Base-by-base conservation (phyloP, 2,113 vertebrate species). In the Hucho hucho region DNA sequence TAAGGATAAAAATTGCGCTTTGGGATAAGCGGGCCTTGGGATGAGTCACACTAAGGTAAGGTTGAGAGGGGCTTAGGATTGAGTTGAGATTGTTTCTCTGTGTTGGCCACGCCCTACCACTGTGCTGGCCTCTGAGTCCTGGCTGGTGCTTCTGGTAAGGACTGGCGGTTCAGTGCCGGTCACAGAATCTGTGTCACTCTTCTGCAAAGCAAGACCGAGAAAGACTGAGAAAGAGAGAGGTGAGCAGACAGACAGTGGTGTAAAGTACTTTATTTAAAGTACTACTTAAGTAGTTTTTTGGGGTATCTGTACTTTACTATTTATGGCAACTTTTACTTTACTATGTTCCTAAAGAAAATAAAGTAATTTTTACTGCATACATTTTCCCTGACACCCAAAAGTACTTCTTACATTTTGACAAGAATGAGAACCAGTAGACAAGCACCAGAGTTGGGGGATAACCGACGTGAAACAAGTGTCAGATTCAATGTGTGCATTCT, bases 51-150 rank as follows among this genome's bases (percentile, higher is more conserved):
- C 37, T 37, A 7, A 37, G 37, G 37, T 26, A 22, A 73, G 47
- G 71, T 37, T 43, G 37, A 43, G 37, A 53, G 1, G 49, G 49
- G 16, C 2, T 16, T 3, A 32, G 20, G 16, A 18, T 67, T 25
- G 20, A 9, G 18, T 11, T 14, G n/a, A 69, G 37, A 20, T 43
- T 43, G 20, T 46, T 18, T 63, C 70, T 87, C 89, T 75, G 90
- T 84, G 90, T 89, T 92, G 91, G 91, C 77, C 85, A 86, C 93
- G 93, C 93, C 97, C 94, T 98, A 99, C 98, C 98, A 98, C 98
- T 91, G 98, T 99, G 96, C 97, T 99, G 87, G 97, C 96, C 94
- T 99, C 98, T 0, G 98, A 99, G 86, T 99, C 97, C 93, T 99
- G 97, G 89, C 98, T 99, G 75, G 95, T 97, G 91, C 96, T 99